phyloP scores from a whole-genome alignment of 2,797 vertebrate species.

The Sebastes taczanowskii region DNA sequence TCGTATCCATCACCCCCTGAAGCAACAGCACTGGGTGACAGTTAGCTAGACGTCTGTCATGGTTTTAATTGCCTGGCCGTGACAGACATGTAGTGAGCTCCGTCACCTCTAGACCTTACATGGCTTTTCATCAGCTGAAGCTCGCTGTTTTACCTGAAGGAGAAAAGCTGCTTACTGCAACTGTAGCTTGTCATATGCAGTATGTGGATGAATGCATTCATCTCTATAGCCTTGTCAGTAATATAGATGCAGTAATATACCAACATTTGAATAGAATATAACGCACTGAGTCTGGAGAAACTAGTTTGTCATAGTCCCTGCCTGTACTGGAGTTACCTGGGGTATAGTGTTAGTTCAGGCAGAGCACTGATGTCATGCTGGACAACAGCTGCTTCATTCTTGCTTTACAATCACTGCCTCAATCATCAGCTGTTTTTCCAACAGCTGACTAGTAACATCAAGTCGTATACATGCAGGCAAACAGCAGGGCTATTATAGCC shows the following conservation, averaged over 20 bases:
- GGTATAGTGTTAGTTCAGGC: neutral
- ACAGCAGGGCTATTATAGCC: neutral
- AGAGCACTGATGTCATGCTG: neutral
- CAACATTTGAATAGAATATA: neutral
- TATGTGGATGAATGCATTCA: neutral
- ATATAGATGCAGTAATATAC: too few relatives aligned
- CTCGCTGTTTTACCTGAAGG: neutral
- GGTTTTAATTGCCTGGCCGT: neutral
- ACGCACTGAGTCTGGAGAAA: neutral
- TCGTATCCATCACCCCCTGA: neutral
- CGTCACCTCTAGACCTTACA: neutral
- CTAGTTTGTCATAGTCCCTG: neutral
- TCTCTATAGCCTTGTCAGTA: neutral
- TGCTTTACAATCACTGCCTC: neutral
- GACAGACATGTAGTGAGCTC: neutral
- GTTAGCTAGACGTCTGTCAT: neutral
- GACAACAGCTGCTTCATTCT: neutral
- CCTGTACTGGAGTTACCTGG: neutral
- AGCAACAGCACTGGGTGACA: neutral
- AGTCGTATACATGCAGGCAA: neutral
- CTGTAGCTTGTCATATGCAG: neutral
- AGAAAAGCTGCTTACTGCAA: too few relatives aligned
- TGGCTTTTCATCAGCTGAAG: neutral
- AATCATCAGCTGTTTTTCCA: too few relatives aligned
- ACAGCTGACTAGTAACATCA: neutral